A percentile compares a stretch with the other conserved stretches of the same genome.
Evolutionary conservation across 2,888 invertebrate species (phyloP).

Genomic region (Baccha elongata): DNA sequence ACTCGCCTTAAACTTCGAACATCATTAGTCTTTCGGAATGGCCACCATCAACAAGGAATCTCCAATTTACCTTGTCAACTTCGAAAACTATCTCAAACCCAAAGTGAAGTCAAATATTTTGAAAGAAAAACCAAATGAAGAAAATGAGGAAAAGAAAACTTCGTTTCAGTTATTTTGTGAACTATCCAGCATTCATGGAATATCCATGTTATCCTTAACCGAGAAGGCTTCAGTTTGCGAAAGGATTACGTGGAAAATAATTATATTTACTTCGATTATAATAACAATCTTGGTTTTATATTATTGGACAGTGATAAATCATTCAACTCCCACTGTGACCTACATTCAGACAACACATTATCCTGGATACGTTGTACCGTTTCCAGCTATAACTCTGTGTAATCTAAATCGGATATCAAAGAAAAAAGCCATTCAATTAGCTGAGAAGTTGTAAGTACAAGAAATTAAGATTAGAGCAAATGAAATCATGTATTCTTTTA

Average conservation of each 20-base stretch:
- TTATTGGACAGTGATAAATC: constrained; percentile 84
- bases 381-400: constrained; percentile 84
- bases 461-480: not conserved
- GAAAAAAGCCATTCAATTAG: constrained; percentile 76
- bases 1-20: not conserved
- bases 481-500: not conserved
- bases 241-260: constrained; percentile 83
- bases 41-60: not conserved
- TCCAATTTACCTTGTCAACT: constrained; percentile 53
- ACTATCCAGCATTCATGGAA: constrained; percentile 79
- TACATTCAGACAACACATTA: constrained; percentile 83
- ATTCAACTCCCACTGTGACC: constrained; percentile 84
- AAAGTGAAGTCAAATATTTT: constrained; percentile 21
- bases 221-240: constrained; percentile 77
- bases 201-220: constrained; percentile 76
- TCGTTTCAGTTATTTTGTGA: constrained; percentile 79
- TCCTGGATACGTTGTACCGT: constrained; percentile 83
- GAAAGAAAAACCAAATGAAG: not conserved
- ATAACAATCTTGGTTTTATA: constrained; percentile 83
- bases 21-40: constrained; percentile 34
- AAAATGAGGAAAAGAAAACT: not conserved
- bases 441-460: constrained; percentile 80
- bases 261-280: constrained; percentile 83
- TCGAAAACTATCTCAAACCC: constrained; percentile 56
- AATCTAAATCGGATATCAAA: constrained; percentile 83